Evolutionary conservation across 2,113 vertebrate species (phyloP), one percentile per base, ranked within the genome.

Genomic region (Tupaia chinensis): DNA sequence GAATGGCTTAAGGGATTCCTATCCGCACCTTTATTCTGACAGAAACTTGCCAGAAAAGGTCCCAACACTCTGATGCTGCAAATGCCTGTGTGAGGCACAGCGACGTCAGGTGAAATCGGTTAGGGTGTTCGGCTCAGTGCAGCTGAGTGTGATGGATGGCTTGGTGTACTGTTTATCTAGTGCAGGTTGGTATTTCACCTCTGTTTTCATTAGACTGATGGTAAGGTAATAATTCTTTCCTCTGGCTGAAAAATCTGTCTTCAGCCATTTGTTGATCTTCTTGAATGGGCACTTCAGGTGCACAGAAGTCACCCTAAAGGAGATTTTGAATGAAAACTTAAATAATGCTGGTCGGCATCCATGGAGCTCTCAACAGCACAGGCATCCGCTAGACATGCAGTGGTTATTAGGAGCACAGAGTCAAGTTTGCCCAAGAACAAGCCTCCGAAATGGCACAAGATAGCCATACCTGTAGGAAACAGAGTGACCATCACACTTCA

Each of bases 211-310:
- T 97, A 86, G 76, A 89, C 97, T 95, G 94, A 96, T 97, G 96
- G 91, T 96, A 94, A 98, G 97, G 97, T 97, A 97, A 98, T 97
- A 98, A 97, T 95, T 97, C 97, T 98, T 98, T 97, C 7, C 9
- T 95, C 90, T 97, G 94, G 54, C 92, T 97, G 65, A 92, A 73
- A 96, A 95, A 95, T 90, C 81, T 97, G 89, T 94, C 92, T 90
- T 93, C 95, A 70, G 87, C 93, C 20, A 20, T 96, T 98, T 98
- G 87, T 89, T 95, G 87, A 93, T 98, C 95, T 61, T 94, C 87
- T 95, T 23, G 44, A 93, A 94, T 4, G 7, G 61, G 54, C n/a
- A 81, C 96, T 96, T 94, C 88, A 95, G 93, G 91, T 94, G 95
- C 93, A 95, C 82, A 72, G 84, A 87, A 94, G 93, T 97, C 90